These are phyloP conservation scores for Perca schrenkii DNA, from an alignment of 2,113 vertebrate species.

Conservation along the genomic window DNA sequence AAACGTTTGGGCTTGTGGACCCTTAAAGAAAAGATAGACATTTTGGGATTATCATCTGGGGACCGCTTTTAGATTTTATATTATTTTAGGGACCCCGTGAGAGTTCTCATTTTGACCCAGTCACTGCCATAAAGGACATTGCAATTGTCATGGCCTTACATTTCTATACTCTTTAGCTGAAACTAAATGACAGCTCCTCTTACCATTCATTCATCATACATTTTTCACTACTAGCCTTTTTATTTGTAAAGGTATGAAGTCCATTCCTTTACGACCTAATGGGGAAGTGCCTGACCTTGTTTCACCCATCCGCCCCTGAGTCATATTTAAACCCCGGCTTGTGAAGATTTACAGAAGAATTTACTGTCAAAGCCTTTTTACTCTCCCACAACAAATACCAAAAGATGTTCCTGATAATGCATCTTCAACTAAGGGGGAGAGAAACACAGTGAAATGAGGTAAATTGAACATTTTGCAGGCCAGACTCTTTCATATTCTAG, in stretches of 20 bases:
- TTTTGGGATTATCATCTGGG: neutral
- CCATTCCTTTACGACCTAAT: constrained; percentile 18
- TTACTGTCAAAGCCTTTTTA: constrained; percentile 43
- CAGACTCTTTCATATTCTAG: neutral
- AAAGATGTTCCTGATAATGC: constrained; percentile 40
- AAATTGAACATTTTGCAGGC: neutral
- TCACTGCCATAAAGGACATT: neutral
- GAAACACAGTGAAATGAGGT: neutral
- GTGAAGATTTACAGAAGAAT: constrained; percentile 63
- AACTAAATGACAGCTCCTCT: neutral
- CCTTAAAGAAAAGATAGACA: neutral
- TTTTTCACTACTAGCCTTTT: neutral
- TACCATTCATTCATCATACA: neutral
- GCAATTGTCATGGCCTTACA: neutral
- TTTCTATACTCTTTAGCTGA: neutral
- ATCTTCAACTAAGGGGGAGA: constrained; percentile 22
- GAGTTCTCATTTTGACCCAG: neutral
- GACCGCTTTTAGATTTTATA: neutral
- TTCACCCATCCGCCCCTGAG: constrained; percentile 33
- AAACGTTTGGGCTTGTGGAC: neutral
- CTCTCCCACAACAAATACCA: constrained; percentile 67
- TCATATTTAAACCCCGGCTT: constrained; percentile 43
- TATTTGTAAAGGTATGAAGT: constrained; percentile 31
- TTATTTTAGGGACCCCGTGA: neutral
- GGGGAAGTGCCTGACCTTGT: constrained; percentile 46